Evolutionary conservation across 2,113 vertebrate genomes (phyloP), one percentile per base, ranked within the genome.

Genomic region (Patagioenas fasciata): DNA sequence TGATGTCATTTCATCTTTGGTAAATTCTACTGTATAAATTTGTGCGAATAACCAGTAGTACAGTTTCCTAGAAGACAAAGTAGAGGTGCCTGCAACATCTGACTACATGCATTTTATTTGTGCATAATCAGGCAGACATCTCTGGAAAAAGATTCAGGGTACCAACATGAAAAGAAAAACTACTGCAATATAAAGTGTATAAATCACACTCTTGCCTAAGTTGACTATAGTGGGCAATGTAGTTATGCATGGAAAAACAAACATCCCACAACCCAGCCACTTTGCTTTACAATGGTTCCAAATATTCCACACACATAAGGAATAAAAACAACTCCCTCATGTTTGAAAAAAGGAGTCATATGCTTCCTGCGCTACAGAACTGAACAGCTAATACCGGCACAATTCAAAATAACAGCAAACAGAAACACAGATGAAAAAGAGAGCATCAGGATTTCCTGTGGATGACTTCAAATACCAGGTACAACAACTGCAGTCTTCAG

Each of bases 161-260:
- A 20, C 13, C 66, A n/a, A 69, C 4, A 32, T 1, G 2, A 80
- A 11, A 15, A 74, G 65, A 93, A 67, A 69, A 83, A 12, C 11
- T 18, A 47, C 31, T 42, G 56, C 32, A 56, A 60, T 32, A 51
- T 15, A 32, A 48, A 89, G 31, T 15, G 21, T 19, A 56, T 70
- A 51, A 61, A 84, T 20, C 14, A 44, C 29, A 65, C 25, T 56
- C 40, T 26, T 69, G 15, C 12, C 47, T 73, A 56, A 82, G 15
- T 13, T 60, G 50, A 58, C 50, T 66, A 47, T 15, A 74, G 36
- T 6, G 15, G 40, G 21, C 19, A 81, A 67, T 3, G 32, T 60
- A 48, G 17, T 29, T 32, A 51, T 5, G 3, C 29, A 70, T 1
- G 7, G 20, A 4, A 3, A 4, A 38, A 4, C 42, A 26, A 51